Base-by-base conservation (phyloP, 1,140 invertebrate genomes). In the Drosophila simulans region DNA sequence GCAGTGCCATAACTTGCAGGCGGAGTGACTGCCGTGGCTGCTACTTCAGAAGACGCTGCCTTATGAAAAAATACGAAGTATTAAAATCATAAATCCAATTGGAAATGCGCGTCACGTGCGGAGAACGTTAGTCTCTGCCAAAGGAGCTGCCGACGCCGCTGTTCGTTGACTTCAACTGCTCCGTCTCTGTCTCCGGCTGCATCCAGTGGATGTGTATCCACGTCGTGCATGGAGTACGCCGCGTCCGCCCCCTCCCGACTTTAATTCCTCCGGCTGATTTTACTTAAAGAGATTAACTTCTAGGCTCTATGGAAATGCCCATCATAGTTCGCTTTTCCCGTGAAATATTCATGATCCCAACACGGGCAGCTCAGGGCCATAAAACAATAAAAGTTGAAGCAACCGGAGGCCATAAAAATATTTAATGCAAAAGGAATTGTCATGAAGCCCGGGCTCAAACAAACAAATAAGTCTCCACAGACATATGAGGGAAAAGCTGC, bases 1-100 rank as follows among this genome's bases (percentile, higher is more conserved):
- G 68, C 68, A 71, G 53, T 57, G 51, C 65, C 68, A 71, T 69
- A 69, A 70, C 42, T 70, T 70, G 53, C 68, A 71, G 39, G 68
- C 39, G 54, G 25, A 56, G 54, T 31, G 37, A 27, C 65, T 69
- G 66, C 42, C 58, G 31, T 4, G n/a, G 56, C 31, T 53, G 70
- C 62, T 85, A 75, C 72, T 70, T 64, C 57, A 71, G 68, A 70
- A 70, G 65, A 71, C 51, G 37, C 20, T 53, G 66, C 70, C 79
- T 88, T 86, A 86, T 86, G 83, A 88, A 86, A 86, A 86, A 86
- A 86, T 86, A 86, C 83, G 83, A 86, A 86, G 83, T 86, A 86
- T 86, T 86, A 86, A 86, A 86, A 88, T 86, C 83, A 86, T 86
- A 86, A 86, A 86, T 86, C 83, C 73, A 82, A 86, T 86, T 86